Evolutionary conservation across 2,888 invertebrate species (phyloP), one percentile per base, ranked within the genome.

Genomic region (Cheilosia vernalis): DNA sequence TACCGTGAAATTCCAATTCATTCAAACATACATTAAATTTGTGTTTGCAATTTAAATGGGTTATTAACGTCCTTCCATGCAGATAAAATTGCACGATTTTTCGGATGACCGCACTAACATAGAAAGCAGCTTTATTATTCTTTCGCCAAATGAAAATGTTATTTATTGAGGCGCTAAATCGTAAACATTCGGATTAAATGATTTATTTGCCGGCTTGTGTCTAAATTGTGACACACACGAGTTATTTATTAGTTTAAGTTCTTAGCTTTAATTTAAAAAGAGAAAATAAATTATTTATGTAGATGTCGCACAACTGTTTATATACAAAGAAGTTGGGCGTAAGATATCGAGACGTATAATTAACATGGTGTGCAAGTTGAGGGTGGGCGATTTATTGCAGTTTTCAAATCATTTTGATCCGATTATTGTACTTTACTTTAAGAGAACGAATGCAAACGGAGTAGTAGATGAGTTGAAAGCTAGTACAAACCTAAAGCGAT

Each of bases 151-250:
- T 64, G 30, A 49, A 73, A 67, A 55, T 42, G 55, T 67, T 83
- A 83, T 83, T 83, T 83, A 79, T 79, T 79, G 83, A 78, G 72
- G 61, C 73, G 67, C 67, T 66, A 78, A 83, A 83, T 83, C 78
- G 67, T 73, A 79, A 73, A 82, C 76, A 81, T 42, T 6, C 49
- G 81, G 81, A 77, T 82, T 82, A 70, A 64, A 42, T 58, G 79
- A 63, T 78, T 78, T 64, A 64, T 40, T 51, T 37, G 51, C 19
- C 13, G 30, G 53, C 4, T 55, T 55, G 30, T 24, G 33, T n/a
- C 53, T 30, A 53, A 61, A 53, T 4, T 42, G 9, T 19, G 42
- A 44, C 27, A 53, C 13, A 7, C 5, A 27, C 9, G 9, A 30
- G 9, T 9, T 2, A 60, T 49, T 40, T 17, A 15, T 15, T 51